Evolutionary conservation across 2,113 vertebrate genomes (phyloP), one percentile per base, ranked within the genome.

Genomic region (Zapus hudsonius): DNA sequence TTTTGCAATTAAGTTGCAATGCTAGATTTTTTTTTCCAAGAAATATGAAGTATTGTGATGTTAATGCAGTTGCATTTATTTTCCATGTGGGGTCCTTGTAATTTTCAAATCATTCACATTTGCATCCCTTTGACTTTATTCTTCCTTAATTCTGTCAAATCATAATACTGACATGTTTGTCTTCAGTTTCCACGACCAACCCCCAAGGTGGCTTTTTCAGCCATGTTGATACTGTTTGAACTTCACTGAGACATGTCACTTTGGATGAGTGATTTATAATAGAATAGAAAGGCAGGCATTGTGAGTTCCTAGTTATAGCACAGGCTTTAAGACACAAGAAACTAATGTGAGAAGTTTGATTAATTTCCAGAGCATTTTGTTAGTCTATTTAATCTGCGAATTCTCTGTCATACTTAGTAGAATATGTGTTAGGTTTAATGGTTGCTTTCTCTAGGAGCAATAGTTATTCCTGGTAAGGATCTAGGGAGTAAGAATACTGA

Each of bases 1-100:
- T 87, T 93, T 87, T 94, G 52, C 31, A 89, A 86, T 78, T n/a
- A 86, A 90, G 83, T 44, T 74, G 55, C 76, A 70, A 27, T 80
- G 61, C 67, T 61, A 94, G 52, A 90, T 84, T 78, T 42, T 7
- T 69, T 94, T 59, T n/a, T 29, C 36, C 16, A 80, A 25, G 29
- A 92, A 94, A 94, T 55, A 55, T 42, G 67, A 93, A 67, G 67
- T 80, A 57, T 31, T 84, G 52, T 2, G 12, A 11, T 80, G 36
- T 73, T 79, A 72, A 69, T 31, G 27, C 16, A 47, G 22, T 27
- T 88, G 16, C 13, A 84, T 79, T 90, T 75, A 27, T 5, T 55
- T 89, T 84, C 23, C 42, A 29, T 22, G 17, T 67, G 74, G 73
- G 72, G 47, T 29, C 8, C 33, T 83, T 95, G 52, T 83, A 61